Base-by-base conservation (phyloP, 2,888 invertebrate species). In the Eupithecia vulgata region DNA sequence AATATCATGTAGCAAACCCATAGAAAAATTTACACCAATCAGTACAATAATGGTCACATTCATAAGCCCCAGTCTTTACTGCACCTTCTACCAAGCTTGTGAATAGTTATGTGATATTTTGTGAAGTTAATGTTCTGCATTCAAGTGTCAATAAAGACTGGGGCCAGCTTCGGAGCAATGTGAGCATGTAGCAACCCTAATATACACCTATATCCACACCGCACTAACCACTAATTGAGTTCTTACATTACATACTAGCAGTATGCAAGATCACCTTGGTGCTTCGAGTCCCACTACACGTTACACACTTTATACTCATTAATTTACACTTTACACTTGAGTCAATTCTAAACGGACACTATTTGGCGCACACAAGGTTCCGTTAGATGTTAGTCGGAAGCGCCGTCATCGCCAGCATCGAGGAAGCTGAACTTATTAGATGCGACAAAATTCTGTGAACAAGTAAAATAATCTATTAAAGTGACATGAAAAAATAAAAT, bases 361-460 rank as follows among this genome's bases (percentile, higher is more conserved):
- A 84, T 76, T 75, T 82, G 85, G 86, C 86, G 83, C 84, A 81
- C 84, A 82, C 77, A 80, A 79, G 76, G 77, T 74, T 74, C 74
- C 78, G 80, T 77, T 75, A 75, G 83, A 25, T 82, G 87, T 86
- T 94, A 94, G 75, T 94, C 94, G 73, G 92, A 93, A 48, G 84
- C 93, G 83, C 90, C 93, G 83, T 95, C 95, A 86, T 95, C 96
- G 82, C 96, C 96, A 87, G 96, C 96, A 85, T 96, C 96, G 85
- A 96, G 93, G 92, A 96, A 96, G 90, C 96, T 96, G 95, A 96
- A 97, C 95, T 97, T 97, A 90, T 97, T 97, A 86, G 96, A 96
- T 86, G 96, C 96, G 88, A 96, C 96, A 86, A 97, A 96, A 92
- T 96, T 96, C 96, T 97, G 94, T 4, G 95, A 95, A 82, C 81